These are phyloP conservation scores for Drosophila atripex DNA, from an alignment of 2,888 invertebrate species.

Conservation along the genomic window DNA sequence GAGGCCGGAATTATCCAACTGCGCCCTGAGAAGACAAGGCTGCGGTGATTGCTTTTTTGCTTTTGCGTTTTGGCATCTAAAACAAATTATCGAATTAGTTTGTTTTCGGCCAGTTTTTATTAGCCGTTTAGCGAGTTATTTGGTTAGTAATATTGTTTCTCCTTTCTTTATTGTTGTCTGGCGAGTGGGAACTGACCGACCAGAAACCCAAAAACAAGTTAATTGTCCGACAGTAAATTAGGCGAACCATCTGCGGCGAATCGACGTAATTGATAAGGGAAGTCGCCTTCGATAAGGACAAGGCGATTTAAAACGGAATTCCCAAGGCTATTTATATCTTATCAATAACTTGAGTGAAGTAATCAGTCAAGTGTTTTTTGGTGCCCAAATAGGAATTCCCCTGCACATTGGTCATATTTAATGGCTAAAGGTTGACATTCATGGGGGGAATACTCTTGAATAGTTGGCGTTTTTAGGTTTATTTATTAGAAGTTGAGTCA, in stretches of 20 bases:
- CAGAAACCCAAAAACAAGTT: conserved; percentile 38
- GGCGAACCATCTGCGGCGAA: conserved; percentile 14
- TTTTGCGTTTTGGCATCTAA: conserved; percentile 25
- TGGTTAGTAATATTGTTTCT: conserved; percentile 58
- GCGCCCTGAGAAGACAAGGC: conserved; percentile 16
- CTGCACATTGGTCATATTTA: conserved; percentile 19
- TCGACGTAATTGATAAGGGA: conserved; percentile 25
- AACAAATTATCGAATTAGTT: conserved; percentile 73
- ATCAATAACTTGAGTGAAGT: conserved; percentile 18
- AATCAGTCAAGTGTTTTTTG: conserved; percentile 24
- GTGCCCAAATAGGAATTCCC: conserved; percentile 28
- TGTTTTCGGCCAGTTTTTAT: conserved; percentile 62
- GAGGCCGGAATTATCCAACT: conserved; percentile 12
- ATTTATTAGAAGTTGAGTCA: background rate
- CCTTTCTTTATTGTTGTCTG: background rate
- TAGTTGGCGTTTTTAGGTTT: background rate
- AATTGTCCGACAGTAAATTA: conserved; percentile 28
- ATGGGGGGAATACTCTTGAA: too few relatives aligned
- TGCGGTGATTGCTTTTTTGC: conserved; percentile 48
- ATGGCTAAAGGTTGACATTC: background rate
- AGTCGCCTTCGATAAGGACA: conserved; percentile 11
- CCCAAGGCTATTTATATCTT: conserved; percentile 24
- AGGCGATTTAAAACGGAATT: conserved; percentile 21
- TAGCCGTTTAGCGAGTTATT: conserved; percentile 65
- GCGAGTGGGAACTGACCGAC: background rate